A percentile compares a stretch with the other conserved stretches of the same genome.
Evolutionary conservation across 2,797 vertebrate genomes (phyloP).

Genomic region (Hafferia zeledoni): DNA sequence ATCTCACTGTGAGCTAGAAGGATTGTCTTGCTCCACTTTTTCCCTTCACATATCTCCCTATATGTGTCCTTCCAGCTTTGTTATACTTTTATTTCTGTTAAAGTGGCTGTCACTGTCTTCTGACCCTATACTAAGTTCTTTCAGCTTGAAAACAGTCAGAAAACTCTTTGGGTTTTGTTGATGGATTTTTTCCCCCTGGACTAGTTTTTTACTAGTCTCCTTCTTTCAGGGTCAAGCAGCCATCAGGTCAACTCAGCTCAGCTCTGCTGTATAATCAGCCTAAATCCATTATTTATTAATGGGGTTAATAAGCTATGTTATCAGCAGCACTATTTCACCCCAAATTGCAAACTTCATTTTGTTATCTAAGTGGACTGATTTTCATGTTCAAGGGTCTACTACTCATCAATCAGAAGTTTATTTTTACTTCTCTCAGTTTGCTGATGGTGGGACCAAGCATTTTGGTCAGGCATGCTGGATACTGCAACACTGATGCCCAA

Average conservation of each 20-base stretch:
- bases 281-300: background rate
- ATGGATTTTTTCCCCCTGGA: accelerated
- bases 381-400: background rate
- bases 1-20: background rate
- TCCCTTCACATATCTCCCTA: background rate
- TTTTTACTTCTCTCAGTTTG: background rate
- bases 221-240: background rate
- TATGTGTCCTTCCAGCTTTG: background rate
- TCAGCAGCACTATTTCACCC: background rate
- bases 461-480: background rate
- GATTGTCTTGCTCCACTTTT: background rate
- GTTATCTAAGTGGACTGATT: background rate
- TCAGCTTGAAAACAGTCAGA: background rate
- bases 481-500: no score
- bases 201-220: background rate
- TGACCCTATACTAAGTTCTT: background rate
- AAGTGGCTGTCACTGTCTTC: background rate
- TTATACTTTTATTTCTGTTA: background rate
- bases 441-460: background rate
- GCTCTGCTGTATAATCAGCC: background rate
- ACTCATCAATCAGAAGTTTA: background rate
- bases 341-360: background rate
- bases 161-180: background rate
- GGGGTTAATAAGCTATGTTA: background rate
- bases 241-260: background rate